Evolutionary conservation across 2,797 vertebrate species (phyloP), one percentile per base, ranked within the genome.

Genomic region (Malacoraja senta): DNA sequence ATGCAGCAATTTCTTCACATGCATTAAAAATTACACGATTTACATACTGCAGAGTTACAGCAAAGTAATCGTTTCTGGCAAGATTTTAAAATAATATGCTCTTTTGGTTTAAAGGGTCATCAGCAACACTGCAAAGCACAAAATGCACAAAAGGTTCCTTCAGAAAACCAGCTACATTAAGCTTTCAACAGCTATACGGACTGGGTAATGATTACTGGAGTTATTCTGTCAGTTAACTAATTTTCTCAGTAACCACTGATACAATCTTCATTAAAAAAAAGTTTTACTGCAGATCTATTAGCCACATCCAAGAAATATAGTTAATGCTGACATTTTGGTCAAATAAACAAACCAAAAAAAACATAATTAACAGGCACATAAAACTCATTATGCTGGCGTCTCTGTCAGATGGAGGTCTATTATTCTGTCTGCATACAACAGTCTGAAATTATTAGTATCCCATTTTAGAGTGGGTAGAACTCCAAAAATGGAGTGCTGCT

Each of bases 371-470:
- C 90, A 93, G 94, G 93, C 93, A 94, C 81, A 93, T 91, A 88
- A 83, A 76, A 84, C 93, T 94, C 93, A 94, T 95, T 94, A 94
- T 93, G n/a, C 93, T 94, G 94, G 94, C 93, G 93, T 94, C 94
- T 94, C 93, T 91, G 80, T 93, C 74, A 91, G 93, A 90, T 93
- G 63, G 93, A 78, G 93, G 93, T 84, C 92, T 84, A 93, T 93
- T 94, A 94, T 91, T 63, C 86, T 71, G 81, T 84, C 92, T 93
- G 91, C 93, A 71, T 93, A 77, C 93, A 72, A 78, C 78, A 92
- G 93, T 93, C 92, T 93, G 93, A 80, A 93, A 93, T 94, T 81
- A 92, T 94, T 94, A 94, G 93, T 88, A 79, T 93, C 91, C 61
- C 61, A 91, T 93, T 92, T 93, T 71, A 74, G 93, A 93, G 84